Conservation (phyloP, 1,140 invertebrate species). For the Leptinotarsa lineolata region DNA sequence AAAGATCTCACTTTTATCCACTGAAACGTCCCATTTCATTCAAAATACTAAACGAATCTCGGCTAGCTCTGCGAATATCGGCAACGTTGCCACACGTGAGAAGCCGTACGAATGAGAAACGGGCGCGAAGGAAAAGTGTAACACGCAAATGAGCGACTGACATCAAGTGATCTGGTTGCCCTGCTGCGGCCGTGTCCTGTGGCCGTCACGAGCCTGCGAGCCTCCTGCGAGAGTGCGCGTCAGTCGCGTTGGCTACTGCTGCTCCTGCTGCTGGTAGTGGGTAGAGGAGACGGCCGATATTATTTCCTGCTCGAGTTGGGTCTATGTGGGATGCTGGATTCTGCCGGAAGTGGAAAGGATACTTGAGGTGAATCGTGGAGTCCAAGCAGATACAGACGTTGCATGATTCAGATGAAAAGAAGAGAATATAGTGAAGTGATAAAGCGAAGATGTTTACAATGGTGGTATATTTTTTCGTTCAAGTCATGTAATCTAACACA, state of each 20-base stretch:
- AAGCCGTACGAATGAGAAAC: not conserved
- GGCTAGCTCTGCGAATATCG: not conserved
- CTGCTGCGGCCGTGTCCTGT: slow-evolving; percentile 4
- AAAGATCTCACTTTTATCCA: not conserved
- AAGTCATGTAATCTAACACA: no score
- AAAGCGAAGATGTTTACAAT: no score
- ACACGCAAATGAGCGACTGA: slow-evolving; percentile 7
- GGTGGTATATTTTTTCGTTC: no score
- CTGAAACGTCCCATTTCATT: not conserved
- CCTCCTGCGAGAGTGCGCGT: slow-evolving; percentile 3
- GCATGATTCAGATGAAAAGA: no score
- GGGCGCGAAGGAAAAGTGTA: slow-evolving; percentile 7
- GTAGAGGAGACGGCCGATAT: no score
- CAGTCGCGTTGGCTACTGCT: not conserved
- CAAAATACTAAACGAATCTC: not conserved
- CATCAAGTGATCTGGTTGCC: slow-evolving; percentile 7
- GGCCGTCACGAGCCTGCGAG: slow-evolving; percentile 4
- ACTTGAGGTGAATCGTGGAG: no score
- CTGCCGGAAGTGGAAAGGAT: no score
- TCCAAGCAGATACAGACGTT: no score
- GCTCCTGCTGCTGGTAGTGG: not conserved
- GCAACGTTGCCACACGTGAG: slow-evolving; percentile 4
- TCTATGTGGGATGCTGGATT: no score
- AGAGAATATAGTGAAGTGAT: no score
- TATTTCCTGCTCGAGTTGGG: no score